phyloP scores from a whole-genome alignment of 2,113 vertebrate genomes.

The Vimba vimba region DNA sequence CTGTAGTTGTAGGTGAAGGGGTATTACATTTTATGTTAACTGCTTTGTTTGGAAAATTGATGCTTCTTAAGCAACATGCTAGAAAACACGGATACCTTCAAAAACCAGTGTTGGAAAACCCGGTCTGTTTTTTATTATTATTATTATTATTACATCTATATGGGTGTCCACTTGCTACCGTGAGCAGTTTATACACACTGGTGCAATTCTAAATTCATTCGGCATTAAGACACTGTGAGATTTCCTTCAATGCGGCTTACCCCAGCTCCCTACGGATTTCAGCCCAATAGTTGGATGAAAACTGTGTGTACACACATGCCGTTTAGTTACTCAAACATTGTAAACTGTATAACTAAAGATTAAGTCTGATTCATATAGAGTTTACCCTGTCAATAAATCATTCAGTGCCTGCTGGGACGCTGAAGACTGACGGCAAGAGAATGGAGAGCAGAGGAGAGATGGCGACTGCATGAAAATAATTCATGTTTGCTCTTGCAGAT shows the following conservation, averaged over 20 bases:
- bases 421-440: constrained; percentile 63
- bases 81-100: not conserved
- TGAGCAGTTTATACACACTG: constrained; percentile 66
- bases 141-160: not conserved
- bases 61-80: not conserved
- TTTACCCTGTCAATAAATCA: constrained; percentile 81
- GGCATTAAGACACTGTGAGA: constrained; percentile 72
- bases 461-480: not conserved
- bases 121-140: not conserved
- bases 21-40: not conserved
- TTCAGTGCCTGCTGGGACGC: constrained; percentile 65
- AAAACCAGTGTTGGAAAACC: not conserved
- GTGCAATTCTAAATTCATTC: constrained; percentile 68
- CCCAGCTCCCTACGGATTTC: constrained; percentile 65
- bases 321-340: constrained; percentile 77
- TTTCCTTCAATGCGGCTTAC: constrained; percentile 64
- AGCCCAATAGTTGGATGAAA: constrained; percentile 69
- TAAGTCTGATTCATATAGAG: constrained; percentile 78
- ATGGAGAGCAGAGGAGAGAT: constrained; percentile 15
- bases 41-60: not conserved
- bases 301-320: constrained; percentile 68
- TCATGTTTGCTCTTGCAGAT: not conserved
- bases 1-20: not conserved
- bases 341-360: constrained; percentile 82
- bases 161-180: constrained; percentile 32